These are phyloP conservation scores for Drymonia ruficornis DNA, from an alignment of 2,888 invertebrate species.

Conservation along the genomic window DNA sequence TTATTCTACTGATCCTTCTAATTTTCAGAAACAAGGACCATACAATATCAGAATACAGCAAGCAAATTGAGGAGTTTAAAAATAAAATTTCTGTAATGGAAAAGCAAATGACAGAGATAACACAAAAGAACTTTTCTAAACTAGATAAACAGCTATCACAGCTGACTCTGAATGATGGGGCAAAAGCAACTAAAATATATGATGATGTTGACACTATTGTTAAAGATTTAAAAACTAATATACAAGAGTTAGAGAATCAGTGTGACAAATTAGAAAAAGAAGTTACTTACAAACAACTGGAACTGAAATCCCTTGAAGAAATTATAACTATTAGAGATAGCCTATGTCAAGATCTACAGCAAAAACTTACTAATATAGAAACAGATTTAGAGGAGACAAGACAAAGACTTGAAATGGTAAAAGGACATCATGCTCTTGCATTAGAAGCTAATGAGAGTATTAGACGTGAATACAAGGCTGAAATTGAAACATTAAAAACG, in stretches of 20 bases:
- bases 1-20: constrained; percentile 1
- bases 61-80: constrained; percentile 76
- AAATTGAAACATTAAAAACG: constrained; percentile 70
- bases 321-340: constrained; percentile 75
- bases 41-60: constrained; percentile 71
- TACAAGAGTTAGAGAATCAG: constrained; percentile 59
- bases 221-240: constrained; percentile 53
- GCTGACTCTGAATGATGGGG: constrained; percentile 26
- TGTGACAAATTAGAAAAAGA: constrained; percentile 72
- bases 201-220: constrained; percentile 31
- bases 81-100: constrained; percentile 61
- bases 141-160: constrained; percentile 48
- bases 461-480: constrained; percentile 75
- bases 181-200: constrained; percentile 12
- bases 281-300: constrained; percentile 71
- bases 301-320: constrained; percentile 71
- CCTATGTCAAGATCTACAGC: constrained; percentile 75
- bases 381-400: constrained; percentile 66
- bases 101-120: constrained; percentile 40
- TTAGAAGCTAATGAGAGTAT: constrained; percentile 81
- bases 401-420: constrained; percentile 78
- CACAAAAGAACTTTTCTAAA: constrained; percentile 41
- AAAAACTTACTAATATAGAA: constrained; percentile 69
- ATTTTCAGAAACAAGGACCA: constrained; percentile 73
- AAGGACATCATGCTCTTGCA: constrained; percentile 78